phyloP scores from a whole-genome alignment of 2,888 invertebrate genomes.

The Herminia tarsipennalis region DNA sequence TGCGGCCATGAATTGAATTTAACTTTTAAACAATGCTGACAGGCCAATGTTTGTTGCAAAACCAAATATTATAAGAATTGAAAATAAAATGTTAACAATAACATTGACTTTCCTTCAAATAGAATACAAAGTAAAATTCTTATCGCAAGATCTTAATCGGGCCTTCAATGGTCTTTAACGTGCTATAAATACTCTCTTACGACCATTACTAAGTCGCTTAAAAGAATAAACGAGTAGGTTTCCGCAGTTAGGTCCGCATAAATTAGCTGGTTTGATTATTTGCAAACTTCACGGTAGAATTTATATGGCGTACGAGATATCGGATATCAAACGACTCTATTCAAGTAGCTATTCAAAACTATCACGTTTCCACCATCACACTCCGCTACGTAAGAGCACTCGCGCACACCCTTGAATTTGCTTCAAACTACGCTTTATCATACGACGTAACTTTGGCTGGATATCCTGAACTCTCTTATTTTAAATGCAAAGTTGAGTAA shows the following conservation, averaged over 20 bases:
- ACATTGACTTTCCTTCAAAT: too few species aligned
- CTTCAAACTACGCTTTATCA: conserved; percentile 67
- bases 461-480: conserved; percentile 58
- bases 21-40: conserved; percentile 28
- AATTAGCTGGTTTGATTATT: conserved; percentile 51
- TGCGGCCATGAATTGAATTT: conserved; percentile 17
- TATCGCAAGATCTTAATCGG: conserved; percentile 18
- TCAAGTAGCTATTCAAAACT: conserved; percentile 65
- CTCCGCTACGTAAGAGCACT: conserved; percentile 66
- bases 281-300: conserved; percentile 45
- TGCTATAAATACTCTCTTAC: conserved; percentile 37
- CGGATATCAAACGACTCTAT: conserved; percentile 64
- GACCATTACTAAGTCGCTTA: conserved; percentile 47
- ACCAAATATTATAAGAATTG: too few species aligned
- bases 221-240: conserved; percentile 43
- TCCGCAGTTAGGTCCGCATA: conserved; percentile 42
- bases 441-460: conserved; percentile 43
- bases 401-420: conserved; percentile 65
- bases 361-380: conserved; percentile 71
- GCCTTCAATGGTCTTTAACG: conserved; percentile 10
- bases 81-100: too few species aligned
- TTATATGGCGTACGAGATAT: conserved; percentile 49
- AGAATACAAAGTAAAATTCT: too few species aligned
- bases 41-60: background rate
- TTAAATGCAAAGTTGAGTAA: conserved; percentile 49